Evolutionary conservation across 2,888 invertebrate species (phyloP), one percentile per base, ranked within the genome.

Genomic region (Escarpia spicata): DNA sequence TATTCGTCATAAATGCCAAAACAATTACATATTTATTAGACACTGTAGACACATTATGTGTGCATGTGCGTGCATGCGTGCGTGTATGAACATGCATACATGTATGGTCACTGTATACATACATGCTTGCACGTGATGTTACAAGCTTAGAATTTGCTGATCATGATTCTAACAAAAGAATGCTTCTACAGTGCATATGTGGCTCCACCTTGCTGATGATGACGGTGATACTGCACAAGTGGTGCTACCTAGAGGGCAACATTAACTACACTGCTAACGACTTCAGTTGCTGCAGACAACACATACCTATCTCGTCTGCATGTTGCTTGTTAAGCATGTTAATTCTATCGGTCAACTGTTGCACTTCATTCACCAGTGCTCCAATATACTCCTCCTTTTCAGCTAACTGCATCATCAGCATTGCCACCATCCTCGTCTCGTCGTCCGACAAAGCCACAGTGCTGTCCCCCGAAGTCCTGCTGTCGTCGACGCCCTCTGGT

Each of bases 281-380:
- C n/a, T 26, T 26, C 75, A n/a, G 15, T 15, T 91, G 44, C 75
- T 75, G 75, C 4, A 4, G n/a, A 4, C 75, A 19, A 75, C 75
- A 37, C 92, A 93, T 93, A 96, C 96, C 95, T 94, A 95, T 94
- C 93, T 95, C 95, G 31, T 95, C 93, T 92, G 95, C 94, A 94
- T 96, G 95, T 94, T 95, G 95, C 91, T 95, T 94, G 93, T 95
- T 94, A 93, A 95, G 95, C 92, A 94, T 95, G 93, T 95, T 94
- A 43, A 96, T 95, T 92, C 95, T 94, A 90, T 95, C 94, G 92
- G 95, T 95, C 43, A 96, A 95, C 90, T 95, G 95, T n/a, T 94
- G 93, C 15, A 96, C 95, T 75, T 96, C 95, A 31, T 95, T 94
- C 93, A 96, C 95, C 89, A 96, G 94, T 58, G 93, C 92, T 26